Conservation (phyloP, 2,113 vertebrate species). For the Spermophilus dauricus region DNA sequence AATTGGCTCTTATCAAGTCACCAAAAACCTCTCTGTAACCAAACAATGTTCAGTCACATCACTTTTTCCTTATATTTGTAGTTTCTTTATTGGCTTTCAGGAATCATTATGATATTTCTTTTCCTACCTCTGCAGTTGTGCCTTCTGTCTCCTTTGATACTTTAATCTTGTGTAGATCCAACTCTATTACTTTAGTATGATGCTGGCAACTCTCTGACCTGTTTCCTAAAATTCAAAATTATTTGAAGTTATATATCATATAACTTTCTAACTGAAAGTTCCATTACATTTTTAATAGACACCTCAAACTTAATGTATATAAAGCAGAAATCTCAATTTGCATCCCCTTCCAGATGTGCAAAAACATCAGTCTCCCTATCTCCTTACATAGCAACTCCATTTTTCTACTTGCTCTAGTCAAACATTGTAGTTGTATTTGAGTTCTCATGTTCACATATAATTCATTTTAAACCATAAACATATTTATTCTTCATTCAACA, state of each 20-base stretch:
- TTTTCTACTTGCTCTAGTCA: not conserved
- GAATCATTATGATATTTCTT: not conserved
- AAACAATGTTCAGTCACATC: not conserved
- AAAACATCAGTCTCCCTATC: not conserved
- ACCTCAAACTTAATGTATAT: not conserved
- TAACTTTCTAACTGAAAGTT: not conserved
- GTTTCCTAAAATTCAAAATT: not conserved
- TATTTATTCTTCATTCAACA: not conserved
- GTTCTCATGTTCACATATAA: not conserved
- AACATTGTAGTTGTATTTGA: not conserved
- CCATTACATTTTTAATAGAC: not conserved
- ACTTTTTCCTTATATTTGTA: not conserved
- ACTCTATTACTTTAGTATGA: not conserved
- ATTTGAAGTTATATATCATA: too few relatives aligned
- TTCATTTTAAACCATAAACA: not conserved
- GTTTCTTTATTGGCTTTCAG: not conserved
- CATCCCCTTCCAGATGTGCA: not conserved
- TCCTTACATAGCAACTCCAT: not conserved
- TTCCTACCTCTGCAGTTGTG: not conserved
- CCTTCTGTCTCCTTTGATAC: not conserved
- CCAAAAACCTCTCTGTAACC: not conserved
- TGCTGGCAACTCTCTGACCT: not conserved
- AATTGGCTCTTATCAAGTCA: not conserved
- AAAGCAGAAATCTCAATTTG: not conserved
- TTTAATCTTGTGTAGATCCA: not conserved